Base-by-base conservation (phyloP, 2,797 vertebrate species). In the Malacoraja senta region DNA sequence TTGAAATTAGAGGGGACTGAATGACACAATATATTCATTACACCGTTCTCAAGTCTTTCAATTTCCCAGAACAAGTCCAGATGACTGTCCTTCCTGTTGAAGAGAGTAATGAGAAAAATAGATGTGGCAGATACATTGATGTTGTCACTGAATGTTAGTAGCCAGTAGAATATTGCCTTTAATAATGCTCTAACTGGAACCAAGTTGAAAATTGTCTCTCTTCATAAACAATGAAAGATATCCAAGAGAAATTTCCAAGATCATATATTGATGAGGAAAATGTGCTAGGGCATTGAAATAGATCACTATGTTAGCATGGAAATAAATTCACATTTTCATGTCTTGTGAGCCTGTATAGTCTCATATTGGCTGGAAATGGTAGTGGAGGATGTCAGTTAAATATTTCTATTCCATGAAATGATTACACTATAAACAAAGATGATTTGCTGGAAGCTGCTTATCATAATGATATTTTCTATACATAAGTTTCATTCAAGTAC, bases 191-290 rank as follows among this genome's bases (percentile, higher is more conserved):
- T 76, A 92, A 92, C 72, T 76, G 44, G 44, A 53, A 53, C 44
- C 3, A 53, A 6, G 44, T 53, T 76, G 71, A 92, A 38, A 92
- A 71, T 76, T 17, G 74, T 76, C 71, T 19, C 63, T 91, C 38
- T 91, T 24, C 26, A 72, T 1, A 3, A 74, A 24, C 90, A 76
- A 74, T n/a, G n/a, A 76, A 72, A 72, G 58, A 92, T 71, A 76
- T 92, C 21, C 68, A 92, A n/a, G 90, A 12, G 32, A 92, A 38
- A 76, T 92, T 35, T 76, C 32, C 68, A 91, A 91, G 90, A 65
- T 72, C 90, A 74, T 15, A 65, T 29, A 68, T 76, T 24, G n/a
- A 53, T 92, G 38, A 38, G 38, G 76, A 17, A 76, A 76, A 29
- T 26, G 12, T 53, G 26, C 72, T 92, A 74, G 24, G 44, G 71